Evolutionary conservation across 2,113 vertebrate genomes (phyloP), one percentile per base, ranked within the genome.

Genomic region (Tyrannus savana): DNA sequence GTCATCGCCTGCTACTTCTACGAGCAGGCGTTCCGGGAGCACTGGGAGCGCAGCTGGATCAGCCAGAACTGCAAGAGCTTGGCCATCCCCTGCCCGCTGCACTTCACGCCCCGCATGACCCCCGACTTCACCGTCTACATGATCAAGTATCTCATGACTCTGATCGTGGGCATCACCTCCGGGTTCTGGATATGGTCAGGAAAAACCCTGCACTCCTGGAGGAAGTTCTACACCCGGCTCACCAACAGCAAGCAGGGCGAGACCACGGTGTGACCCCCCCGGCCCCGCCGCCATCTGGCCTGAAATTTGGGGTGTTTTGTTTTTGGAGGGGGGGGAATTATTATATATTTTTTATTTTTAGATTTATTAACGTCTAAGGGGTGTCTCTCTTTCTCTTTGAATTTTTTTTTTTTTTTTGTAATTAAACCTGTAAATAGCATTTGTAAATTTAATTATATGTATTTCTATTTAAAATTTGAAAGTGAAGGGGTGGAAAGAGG

Each of bases 181-280:
- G 99, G 99, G 27, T 99, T 99, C 97, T 99, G 99, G 99, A 99
- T 99, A 98, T 99, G 99, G 99, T 99, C 99, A 3, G 99, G 99
- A 44, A 99, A 99, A 98, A 99, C 99, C n/a, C 98, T 99, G 92
- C 99, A 99, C 35, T 99, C 99, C 10, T 99, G 99, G 99, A 98
- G 98, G 55, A 99, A 99, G 97, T 99, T 99, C 96, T 99, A 99
- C 97, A 98, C 98, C 3, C 98, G 99, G 22, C 98, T 99, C 89
- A 99, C 99, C 87, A 99, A 98, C 96, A 98, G 99, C 95, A 98
- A 98, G 95, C 99, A 99, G 5, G 99, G 99, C 23, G 99, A 99
- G 97, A 99, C 99, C 73, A 99, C 99, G 3, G 99, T 99, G 96
- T 99, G 97, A 98, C 72, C 58, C 58, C 59, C 82, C 31, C 1